Base-by-base conservation (phyloP, 2,888 invertebrate genomes). In the Lasioglossum pauxillum region DNA sequence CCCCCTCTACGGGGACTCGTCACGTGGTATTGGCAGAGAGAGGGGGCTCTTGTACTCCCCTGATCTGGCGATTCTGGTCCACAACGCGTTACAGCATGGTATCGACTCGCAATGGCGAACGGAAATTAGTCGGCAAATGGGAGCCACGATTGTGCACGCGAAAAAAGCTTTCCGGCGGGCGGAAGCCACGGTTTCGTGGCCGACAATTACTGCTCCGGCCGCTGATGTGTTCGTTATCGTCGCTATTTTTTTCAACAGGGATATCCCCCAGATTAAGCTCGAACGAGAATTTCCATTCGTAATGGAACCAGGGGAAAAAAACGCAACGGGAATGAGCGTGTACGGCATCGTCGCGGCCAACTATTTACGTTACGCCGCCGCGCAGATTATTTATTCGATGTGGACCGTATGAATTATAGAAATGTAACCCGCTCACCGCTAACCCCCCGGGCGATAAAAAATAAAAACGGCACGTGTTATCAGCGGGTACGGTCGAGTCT, bases 231-330 rank as follows among this genome's bases (percentile, higher is more conserved):
- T 80, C 86, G 89, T 90, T 90, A 90, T 89, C 88, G 85, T 75
- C 19, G 75, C 84, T 85, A 85, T 88, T 88, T 90, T 90, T 89
- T 88, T 88, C 88, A 83, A 60, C 78, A 27, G 46, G 53, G 75
- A 75, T 80, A 69, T 73, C 72, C 78, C 77, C 81, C 67, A 72
- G 80, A 80, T 85, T 60, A 89, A 89, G 82, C 89, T 67, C 87
- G 85, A 89, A 83, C 80, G 81, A 83, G 81, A 87, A 89, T 89
- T 89, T 89, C 88, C 87, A 89, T 89, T 78, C 85, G 88, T 87
- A 83, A 89, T 78, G 85, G 82, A 87, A 69, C 19, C 67, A 10
- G 84, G 89, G 80, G 23, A 72, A 78, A 82, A 86, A 87, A 64
- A 84, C 82, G 41, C 64, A 75, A 49, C 73, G 23, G n/a, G 57